Conservation (phyloP, 2,888 invertebrate genomes). For the Drosophila mimetica region DNA sequence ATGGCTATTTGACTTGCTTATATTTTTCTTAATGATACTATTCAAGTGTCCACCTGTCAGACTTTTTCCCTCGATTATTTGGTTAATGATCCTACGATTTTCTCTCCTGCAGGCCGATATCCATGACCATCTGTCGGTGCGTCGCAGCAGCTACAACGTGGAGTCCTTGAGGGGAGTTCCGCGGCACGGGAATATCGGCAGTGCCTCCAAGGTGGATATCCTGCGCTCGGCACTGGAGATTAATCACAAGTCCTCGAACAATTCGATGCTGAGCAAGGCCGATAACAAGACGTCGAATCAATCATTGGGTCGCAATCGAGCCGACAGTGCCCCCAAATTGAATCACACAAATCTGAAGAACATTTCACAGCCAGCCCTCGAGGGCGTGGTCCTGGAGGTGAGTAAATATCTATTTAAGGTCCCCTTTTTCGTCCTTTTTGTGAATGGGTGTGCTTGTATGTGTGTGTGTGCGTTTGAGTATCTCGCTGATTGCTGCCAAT, state of each 20-base stretch:
- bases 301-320: conserved; percentile 86
- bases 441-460: conserved; percentile 22
- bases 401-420: conserved; percentile 52
- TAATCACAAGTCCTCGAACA: conserved; percentile 86
- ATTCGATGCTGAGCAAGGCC: conserved; percentile 84
- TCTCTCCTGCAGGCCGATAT: conserved; percentile 81
- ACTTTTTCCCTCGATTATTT: conserved; percentile 4
- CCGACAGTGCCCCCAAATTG: conserved; percentile 88
- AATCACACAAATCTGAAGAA: conserved; percentile 86
- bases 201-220: conserved; percentile 87
- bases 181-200: conserved; percentile 81
- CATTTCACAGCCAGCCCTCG: conserved; percentile 86
- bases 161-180: conserved; percentile 82
- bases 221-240: conserved; percentile 90
- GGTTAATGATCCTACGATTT: conserved; percentile 23
- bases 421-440: conserved; percentile 17
- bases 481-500: conserved; percentile 78
- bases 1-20: neutral
- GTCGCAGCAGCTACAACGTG: conserved; percentile 84
- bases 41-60: neutral
- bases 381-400: conserved; percentile 86
- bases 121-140: conserved; percentile 84
- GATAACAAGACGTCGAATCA: conserved; percentile 87
- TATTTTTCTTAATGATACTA: neutral
- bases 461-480: conserved; percentile 14